Evolutionary conservation across 2,888 invertebrate genomes (phyloP), one percentile per base, ranked within the genome.

Genomic region (Melinaea marsaeus): DNA sequence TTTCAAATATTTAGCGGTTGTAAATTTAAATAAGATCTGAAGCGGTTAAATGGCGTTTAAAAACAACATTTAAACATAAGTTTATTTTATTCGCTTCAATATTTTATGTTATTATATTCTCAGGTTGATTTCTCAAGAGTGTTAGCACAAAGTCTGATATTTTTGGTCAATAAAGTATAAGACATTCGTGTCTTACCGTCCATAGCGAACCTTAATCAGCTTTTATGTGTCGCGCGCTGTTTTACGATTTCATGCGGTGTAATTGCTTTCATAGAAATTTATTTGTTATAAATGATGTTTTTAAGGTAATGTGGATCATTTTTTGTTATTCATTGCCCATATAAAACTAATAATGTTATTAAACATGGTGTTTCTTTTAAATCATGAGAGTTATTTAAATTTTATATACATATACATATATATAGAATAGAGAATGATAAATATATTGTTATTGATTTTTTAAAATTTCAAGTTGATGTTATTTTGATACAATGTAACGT

Each of bases 241-340:
- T 48, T 48, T 48, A 48, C 48, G 48, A 48, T 48, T 48, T n/a
- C 48, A 48, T 22, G 22, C 48, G n/a, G 48, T 48, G 22, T 48
- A 48, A 48, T 48, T 48, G 48, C n/a, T n/a, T 48, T 13, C n/a
- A 48, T 13, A 22, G 7, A 6, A 48, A 4, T 46, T 46, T 46
- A 46, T 46, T 46, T 46, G 46, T 46, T 46, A n/a, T 46, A 46
- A 46, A 46, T n/a, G 46, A 46, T 46, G 46, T 4, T n/a, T 46
- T 46, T 46, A 46, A 46, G 4, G 11, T n/a, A 46, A 46, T 46
- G 46, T n/a, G 13, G 11, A 4, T 46, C 46, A 46, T 46, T 6
- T 46, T 13, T 22, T 22, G 22, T 37, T 37, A 37, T 37, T 37
- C 37, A 37, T 6, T 4, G 37, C 5, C 4, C 4, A 37, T 37